Evolutionary conservation across 2,797 vertebrate genomes (phyloP).

Genomic region (Hydrocynus forskahlii): DNA sequence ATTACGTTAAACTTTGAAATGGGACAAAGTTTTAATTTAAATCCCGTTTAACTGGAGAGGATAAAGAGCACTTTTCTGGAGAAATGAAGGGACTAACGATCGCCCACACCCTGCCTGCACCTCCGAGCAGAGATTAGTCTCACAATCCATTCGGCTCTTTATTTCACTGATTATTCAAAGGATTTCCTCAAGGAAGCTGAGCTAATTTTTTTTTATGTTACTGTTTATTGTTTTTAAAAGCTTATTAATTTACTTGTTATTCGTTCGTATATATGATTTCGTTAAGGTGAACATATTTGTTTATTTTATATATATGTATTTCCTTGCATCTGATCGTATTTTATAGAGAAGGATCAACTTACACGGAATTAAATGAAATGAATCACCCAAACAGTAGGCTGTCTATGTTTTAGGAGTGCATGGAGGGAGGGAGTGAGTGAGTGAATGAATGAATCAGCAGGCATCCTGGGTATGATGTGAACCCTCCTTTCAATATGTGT

Average conservation of each 20-base stretch:
- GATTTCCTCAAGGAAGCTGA: background rate
- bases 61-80: background rate
- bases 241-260: too few species aligned
- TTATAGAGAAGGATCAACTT: too few species aligned
- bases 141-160: background rate
- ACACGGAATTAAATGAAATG: too few species aligned
- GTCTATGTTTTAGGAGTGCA: too few species aligned
- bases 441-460: background rate
- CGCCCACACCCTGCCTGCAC: background rate
- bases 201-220: too few species aligned
- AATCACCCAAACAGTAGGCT: too few species aligned
- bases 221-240: too few species aligned
- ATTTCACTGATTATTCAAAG: background rate
- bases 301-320: too few species aligned
- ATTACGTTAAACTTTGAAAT: background rate
- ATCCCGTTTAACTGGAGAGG: background rate
- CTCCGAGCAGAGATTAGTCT: background rate
- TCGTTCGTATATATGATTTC: too few species aligned
- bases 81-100: background rate
- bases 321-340: too few species aligned
- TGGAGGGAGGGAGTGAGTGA: background rate
- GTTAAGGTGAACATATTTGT: too few species aligned
- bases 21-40: too few species aligned
- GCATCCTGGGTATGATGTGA: background rate
- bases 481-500: background rate